These are phyloP conservation scores for Tachysurus vachellii DNA, from an alignment of 2,113 vertebrate species.

Conservation along the genomic window DNA sequence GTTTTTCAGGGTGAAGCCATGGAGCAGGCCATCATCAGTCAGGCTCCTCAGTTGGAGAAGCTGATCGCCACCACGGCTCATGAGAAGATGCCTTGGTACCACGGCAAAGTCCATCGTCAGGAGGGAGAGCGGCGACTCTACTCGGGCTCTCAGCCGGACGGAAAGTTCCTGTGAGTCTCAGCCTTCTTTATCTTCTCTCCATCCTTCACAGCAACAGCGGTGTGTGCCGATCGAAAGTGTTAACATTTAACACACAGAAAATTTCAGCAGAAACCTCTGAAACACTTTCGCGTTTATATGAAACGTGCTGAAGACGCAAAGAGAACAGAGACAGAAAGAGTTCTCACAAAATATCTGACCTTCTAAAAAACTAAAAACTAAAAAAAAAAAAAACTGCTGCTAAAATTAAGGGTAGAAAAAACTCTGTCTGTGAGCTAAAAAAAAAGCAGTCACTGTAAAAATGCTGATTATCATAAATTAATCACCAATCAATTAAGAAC, in stretches of 20 bases:
- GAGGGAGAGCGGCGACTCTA: constrained; percentile 88
- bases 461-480: too few species aligned
- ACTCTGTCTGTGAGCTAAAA: not conserved
- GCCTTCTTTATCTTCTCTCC: not conserved
- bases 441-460: too few species aligned
- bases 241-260: not conserved
- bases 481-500: too few species aligned
- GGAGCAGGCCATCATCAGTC: constrained; percentile 94
- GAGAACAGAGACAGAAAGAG: not conserved
- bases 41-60: constrained; percentile 94
- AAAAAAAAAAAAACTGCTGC: not conserved
- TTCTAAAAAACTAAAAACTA: not conserved
- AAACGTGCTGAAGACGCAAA: not conserved
- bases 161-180: constrained; percentile 91
- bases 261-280: not conserved
- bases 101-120: constrained; percentile 75
- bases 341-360: not conserved
- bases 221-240: not conserved
- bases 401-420: too few species aligned
- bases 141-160: constrained; percentile 84
- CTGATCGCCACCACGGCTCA: constrained; percentile 93
- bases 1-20: constrained; percentile 84
- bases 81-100: constrained; percentile 93
- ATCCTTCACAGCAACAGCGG: not conserved
- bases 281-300: not conserved